Percentiles rank a stretch among this genome's conserved stretches.
phyloP scores from a whole-genome alignment of 64 coral and sea anemone species.

The Porites australiensis region DNA sequence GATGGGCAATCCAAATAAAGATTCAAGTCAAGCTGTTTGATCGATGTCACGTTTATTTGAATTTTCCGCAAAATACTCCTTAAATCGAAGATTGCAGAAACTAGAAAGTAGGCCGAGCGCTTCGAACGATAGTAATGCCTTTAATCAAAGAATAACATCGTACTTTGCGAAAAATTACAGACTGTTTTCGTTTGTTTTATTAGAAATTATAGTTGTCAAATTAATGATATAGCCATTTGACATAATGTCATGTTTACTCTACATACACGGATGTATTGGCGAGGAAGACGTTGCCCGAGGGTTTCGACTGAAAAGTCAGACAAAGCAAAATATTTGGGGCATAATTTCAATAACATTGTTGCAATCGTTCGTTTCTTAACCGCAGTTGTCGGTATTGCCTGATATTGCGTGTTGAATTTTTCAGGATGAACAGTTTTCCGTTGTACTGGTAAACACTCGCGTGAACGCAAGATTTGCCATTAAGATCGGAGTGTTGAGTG shows the following conservation, averaged over 20 bases:
- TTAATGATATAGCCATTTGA: background rate
- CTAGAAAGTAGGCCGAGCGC: background rate
- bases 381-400: background rate
- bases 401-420: no score
- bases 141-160: background rate
- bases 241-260: background rate
- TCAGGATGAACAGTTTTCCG: no score
- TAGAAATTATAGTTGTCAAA: background rate
- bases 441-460: no score
- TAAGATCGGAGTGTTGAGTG: no score
- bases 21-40: conserved; percentile 4
- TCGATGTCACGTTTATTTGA: background rate
- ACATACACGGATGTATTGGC: background rate
- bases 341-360: background rate
- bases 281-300: background rate
- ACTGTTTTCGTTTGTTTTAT: background rate
- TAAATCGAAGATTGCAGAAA: background rate
- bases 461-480: no score
- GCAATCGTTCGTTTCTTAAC: background rate
- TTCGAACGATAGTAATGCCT: background rate
- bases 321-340: background rate
- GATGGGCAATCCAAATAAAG: background rate
- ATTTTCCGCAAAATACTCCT: background rate
- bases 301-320: background rate
- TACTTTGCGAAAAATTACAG: background rate